Conservation (phyloP, 1,140 invertebrate genomes). For the Homalodisca vitripennis region DNA sequence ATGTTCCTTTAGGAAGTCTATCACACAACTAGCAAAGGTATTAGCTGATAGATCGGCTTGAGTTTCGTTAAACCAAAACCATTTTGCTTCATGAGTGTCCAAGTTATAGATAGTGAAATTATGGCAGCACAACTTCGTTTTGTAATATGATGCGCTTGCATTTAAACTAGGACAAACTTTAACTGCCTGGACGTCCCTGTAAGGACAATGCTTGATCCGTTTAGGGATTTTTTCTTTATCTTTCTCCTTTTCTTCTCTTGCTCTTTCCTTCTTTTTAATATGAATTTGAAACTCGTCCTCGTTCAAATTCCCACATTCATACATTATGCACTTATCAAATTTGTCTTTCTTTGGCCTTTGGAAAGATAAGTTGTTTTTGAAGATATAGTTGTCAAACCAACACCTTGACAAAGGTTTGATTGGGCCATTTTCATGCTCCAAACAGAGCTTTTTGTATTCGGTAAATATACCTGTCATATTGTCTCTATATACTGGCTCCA, state of each 20-base stretch:
- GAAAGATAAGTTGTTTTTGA: conserved; percentile 37
- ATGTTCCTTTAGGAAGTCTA: conserved; percentile 42
- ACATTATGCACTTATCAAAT: conserved; percentile 40
- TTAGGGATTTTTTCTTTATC: too few relatives aligned
- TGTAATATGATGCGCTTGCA: conserved; percentile 49
- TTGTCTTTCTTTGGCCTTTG: conserved; percentile 40
- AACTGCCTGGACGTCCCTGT: conserved; percentile 49
- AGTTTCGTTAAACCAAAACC: conserved; percentile 51
- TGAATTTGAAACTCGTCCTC: conserved; percentile 38
- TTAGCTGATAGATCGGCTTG: conserved; percentile 47
- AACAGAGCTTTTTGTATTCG: conserved; percentile 21
- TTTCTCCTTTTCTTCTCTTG: conserved; percentile 40
- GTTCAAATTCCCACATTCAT: conserved; percentile 36
- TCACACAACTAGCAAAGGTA: conserved; percentile 46
- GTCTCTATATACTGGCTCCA: conserved; percentile 30
- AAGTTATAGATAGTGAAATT: conserved; percentile 51
- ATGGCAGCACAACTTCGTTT: conserved; percentile 50
- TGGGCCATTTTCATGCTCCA: background rate
- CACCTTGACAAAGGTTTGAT: background rate
- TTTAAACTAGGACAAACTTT: conserved; percentile 46
- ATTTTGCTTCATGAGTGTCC: conserved; percentile 39
- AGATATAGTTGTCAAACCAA: conserved; percentile 6
- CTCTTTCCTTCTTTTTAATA: conserved; percentile 38
- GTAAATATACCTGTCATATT: background rate
- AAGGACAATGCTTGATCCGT: too few relatives aligned